Conservation (phyloP, 2,888 invertebrate genomes). For the Spodoptera exigua region DNA sequence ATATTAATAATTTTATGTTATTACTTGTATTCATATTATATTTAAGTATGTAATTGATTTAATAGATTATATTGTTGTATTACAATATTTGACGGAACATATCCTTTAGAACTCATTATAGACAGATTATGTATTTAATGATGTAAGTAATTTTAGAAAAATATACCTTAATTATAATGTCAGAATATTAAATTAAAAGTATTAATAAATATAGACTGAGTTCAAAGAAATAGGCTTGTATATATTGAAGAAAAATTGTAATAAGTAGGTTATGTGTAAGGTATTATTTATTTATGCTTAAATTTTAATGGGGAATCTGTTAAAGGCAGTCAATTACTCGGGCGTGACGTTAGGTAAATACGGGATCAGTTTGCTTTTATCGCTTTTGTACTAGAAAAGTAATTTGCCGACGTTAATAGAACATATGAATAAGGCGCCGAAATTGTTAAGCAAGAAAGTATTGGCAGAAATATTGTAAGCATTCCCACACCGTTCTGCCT, state of each 20-base stretch:
- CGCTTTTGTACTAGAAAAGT: slow-evolving; percentile 56
- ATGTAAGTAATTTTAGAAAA: slow-evolving; percentile 60
- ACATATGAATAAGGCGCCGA: slow-evolving; percentile 39
- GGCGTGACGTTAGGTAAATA: slow-evolving; percentile 49
- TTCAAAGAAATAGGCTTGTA: slow-evolving; percentile 74
- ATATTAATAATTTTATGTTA: slow-evolving; percentile 47
- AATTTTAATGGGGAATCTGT: slow-evolving; percentile 56
- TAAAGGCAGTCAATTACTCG: slow-evolving; percentile 62
- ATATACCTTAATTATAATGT: slow-evolving; percentile 53
- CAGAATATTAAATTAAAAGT: slow-evolving; percentile 65
- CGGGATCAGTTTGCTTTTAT: slow-evolving; percentile 53
- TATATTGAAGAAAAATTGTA: slow-evolving; percentile 62
- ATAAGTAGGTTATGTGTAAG: slow-evolving; percentile 52
- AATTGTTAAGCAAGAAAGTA: slow-evolving; percentile 26
- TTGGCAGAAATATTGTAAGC: slow-evolving; percentile 31
- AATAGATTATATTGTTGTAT: slow-evolving; percentile 28
- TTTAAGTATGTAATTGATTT: slow-evolving; percentile 19
- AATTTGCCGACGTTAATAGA: slow-evolving; percentile 50
- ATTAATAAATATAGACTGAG: slow-evolving; percentile 84
- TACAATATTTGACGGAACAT: slow-evolving; percentile 59
- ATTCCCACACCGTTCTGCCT: slow-evolving; percentile 45
- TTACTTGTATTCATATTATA: slow-evolving; percentile 21
- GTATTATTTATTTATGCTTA: slow-evolving; percentile 59
- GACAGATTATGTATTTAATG: slow-evolving; percentile 39
- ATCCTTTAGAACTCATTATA: slow-evolving; percentile 64